A percentile compares a stretch with the other conserved stretches of the same genome.
Conservation (phyloP, 1,140 invertebrate genomes). For the Tetraneura akinire region DNA sequence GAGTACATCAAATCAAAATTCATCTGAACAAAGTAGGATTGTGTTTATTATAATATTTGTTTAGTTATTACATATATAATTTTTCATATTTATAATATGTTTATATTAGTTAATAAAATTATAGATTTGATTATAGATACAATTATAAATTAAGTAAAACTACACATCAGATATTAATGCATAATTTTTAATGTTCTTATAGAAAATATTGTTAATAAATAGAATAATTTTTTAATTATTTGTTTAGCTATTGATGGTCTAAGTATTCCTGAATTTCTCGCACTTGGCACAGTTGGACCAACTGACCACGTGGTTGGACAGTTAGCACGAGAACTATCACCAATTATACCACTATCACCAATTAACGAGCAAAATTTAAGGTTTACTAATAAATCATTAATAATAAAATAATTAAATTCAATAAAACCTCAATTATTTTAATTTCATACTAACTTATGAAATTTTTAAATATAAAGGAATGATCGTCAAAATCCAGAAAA, state of each 20-base stretch:
- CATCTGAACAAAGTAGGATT: background rate
- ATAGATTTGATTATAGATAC: too few relatives aligned
- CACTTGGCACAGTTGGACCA: background rate
- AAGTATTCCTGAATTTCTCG: background rate
- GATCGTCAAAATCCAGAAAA: background rate
- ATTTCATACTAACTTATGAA: background rate
- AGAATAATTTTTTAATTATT: background rate
- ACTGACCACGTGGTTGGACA: constrained; percentile 10
- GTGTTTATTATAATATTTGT: background rate
- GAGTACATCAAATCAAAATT: background rate
- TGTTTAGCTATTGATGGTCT: constrained; percentile 22
- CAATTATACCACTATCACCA: too few relatives aligned
- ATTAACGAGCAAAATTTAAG: constrained; percentile 30
- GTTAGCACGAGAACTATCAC: too few relatives aligned
- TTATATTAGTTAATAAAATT: too few relatives aligned
- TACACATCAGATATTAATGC: too few relatives aligned
- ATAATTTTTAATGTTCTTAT: too few relatives aligned
- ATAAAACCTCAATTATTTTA: background rate
- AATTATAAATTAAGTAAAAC: too few relatives aligned
- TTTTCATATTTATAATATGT: background rate
- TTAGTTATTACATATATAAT: background rate
- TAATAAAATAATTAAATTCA: background rate
- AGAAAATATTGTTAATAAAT: too few relatives aligned
- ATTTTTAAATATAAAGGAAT: constrained; percentile 3
- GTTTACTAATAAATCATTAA: background rate